Base-by-base conservation (phyloP, 1,140 invertebrate genomes). In the Mylabris phalerata region DNA sequence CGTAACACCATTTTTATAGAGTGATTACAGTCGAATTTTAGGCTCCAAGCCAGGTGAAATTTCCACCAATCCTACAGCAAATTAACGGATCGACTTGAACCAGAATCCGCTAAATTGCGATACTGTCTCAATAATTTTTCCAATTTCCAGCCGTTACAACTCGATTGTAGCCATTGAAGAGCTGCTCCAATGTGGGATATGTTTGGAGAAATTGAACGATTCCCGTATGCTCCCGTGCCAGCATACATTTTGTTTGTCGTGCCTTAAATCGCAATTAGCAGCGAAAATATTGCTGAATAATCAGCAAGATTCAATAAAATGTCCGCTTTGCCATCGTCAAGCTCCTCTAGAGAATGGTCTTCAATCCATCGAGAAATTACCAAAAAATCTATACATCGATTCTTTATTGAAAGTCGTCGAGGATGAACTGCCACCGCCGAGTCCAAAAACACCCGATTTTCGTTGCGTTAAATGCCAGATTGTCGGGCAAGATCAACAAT, bases 191-290 rank as follows among this genome's bases (percentile, higher is more conserved):
- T 90, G 88, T 71, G 74, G 84, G 2, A 78, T 90, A 44, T 90
- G 88, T 66, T 68, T 88, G 25, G 84, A 88, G 66, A 76, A 82
- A 54, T 78, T 85, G 26, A 79, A 77, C 55, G 75, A 81, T 32
- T 86, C 87, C 1, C 84, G 83, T 67, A 83, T 88, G 77, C 71
- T 89, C 57, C 83, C 84, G 3, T 90, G 87, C 67, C 86, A 88
- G 68, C 86, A 89, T 71, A 88, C 87, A 0, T 90, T 89, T 71
- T 89, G 88, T 66, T 68, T 80, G 42, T 70, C 77, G 10, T 88
- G 86, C 63, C 75, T 88, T 42, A 42, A 42, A n/a, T 74, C 73
- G 41, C 77, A 78, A 48, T n/a, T 66, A 4, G 69, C 74, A n/a
- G 71, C 71, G 19, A 19, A 19, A 19, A 19, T 1, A 19, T 19